Evolutionary conservation across 2,797 vertebrate species (phyloP), one percentile per base, ranked within the genome.

Genomic region (Scleropages formosus): DNA sequence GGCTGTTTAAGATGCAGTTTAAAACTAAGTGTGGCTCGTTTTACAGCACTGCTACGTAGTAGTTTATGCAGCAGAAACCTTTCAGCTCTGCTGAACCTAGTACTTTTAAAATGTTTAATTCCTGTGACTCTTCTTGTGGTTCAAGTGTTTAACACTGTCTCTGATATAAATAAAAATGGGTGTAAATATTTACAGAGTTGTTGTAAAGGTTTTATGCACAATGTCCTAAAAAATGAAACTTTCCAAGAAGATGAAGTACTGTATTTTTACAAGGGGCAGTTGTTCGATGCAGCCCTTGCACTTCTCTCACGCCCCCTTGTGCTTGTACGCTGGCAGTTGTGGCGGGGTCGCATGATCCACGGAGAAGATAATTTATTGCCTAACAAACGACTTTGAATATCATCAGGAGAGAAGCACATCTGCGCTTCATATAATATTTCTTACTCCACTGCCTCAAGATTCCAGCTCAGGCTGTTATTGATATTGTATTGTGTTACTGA

Each of bases 181-280:
- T 13, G 53, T 58, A 3, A 58, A 58, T 58, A 13, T 58, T 13
- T 58, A 58, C 3, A 58, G 11, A 58, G 12, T 79, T 80, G 77
- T 82, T 68, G 20, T 87, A 86, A 89, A 84, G 22, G 81, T 86
- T 88, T 89, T 83, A 88, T 78, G 61, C 73, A 83, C 62, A 72
- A 76, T 82, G 86, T 31, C 56, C 4, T 46, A 85, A 87, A 85
- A 81, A 85, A 85, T 81, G 86, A 87, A 84, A 78, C 82, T 79
- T 79, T 27, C 56, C 75, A 76, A 80, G 72, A 83, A 82, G 84
- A 85, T 88, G 83, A 83, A 77, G 77, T 76, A 79, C 51, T 69
- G 65, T 22, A 68, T 78, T 39, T 64, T 78, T 79, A 74, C 82
- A 82, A 80, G 80, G 82, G 81, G 85, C 84, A 65, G 72, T 78